Percentiles rank a stretch among this genome's conserved stretches.
These are phyloP conservation scores for Enteromius treurensis DNA, from an alignment of 2,797 vertebrate species.

Conservation along the genomic window DNA sequence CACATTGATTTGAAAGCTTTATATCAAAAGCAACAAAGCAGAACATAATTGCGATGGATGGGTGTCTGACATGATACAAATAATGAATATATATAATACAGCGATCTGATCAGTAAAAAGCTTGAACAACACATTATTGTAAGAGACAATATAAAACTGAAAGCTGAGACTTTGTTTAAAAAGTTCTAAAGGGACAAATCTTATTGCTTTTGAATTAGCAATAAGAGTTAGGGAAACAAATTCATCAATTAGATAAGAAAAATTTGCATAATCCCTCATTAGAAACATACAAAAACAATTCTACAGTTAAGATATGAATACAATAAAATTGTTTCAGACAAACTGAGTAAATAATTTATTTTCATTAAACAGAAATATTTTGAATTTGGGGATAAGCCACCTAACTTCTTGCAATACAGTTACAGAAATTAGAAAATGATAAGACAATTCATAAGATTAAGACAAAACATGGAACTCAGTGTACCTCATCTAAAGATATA, in stretches of 20 bases:
- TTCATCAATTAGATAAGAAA: neutral
- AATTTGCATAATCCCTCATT: neutral
- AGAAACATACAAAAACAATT: slow-evolving; percentile 3
- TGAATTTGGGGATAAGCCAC: slow-evolving; percentile 24
- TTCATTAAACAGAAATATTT: slow-evolving; percentile 5
- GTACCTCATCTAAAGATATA: neutral
- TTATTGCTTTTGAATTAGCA: no score
- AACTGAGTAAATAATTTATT: neutral
- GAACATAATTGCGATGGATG: no score
- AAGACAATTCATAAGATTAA: neutral
- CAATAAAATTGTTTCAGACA: neutral
- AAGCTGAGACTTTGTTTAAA: no score
- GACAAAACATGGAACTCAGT: neutral
- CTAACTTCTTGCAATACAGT: slow-evolving; percentile 6
- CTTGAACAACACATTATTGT: no score
- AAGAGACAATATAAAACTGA: no score
- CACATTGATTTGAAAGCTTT: no score
- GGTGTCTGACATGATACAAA: no score
- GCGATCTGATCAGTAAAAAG: no score
- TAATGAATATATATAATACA: no score
- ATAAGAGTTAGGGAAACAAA: slow-evolving; percentile 15
- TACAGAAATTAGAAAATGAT: neutral
- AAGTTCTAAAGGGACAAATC: no score
- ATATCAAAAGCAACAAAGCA: no score
- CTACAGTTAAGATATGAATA: neutral